Evolutionary conservation across 2,797 vertebrate species (phyloP).

Genomic region (Coregonus sp.): DNA sequence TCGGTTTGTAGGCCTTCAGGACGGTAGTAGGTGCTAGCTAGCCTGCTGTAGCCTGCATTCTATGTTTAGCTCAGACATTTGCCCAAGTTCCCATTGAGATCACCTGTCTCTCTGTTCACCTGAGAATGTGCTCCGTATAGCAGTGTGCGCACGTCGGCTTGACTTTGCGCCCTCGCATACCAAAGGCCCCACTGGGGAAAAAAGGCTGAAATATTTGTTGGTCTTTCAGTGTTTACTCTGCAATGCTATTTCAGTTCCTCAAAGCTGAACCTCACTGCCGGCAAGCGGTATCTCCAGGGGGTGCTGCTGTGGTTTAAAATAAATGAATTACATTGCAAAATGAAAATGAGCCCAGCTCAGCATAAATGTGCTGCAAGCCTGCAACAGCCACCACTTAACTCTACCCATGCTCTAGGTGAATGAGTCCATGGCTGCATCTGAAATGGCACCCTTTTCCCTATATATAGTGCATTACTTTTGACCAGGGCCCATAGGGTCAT

Average conservation of each 20-base stretch:
- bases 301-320: slow-evolving; percentile 25
- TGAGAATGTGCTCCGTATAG: not conserved
- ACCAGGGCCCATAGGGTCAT: not conserved
- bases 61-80: not conserved
- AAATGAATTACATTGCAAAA: slow-evolving; percentile 44
- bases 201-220: slow-evolving; percentile 21
- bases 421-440: not conserved
- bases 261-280: slow-evolving; percentile 49
- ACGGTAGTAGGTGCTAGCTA: not conserved
- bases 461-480: not conserved
- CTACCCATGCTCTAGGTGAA: not conserved
- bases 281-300: slow-evolving; percentile 32
- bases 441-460: not conserved
- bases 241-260: slow-evolving; percentile 42
- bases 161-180: slow-evolving; percentile 7
- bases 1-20: not conserved
- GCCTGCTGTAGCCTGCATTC: not conserved
- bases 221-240: slow-evolving; percentile 31
- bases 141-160: not conserved
- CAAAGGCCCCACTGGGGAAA: slow-evolving; percentile 5
- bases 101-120: not conserved
- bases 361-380: slow-evolving; percentile 22
- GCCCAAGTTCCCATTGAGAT: not conserved
- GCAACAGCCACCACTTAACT: slow-evolving; percentile 1
- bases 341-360: slow-evolving; percentile 32